phyloP scores from a whole-genome alignment of 2,888 invertebrate species.

The Sylvicola cinctus region DNA sequence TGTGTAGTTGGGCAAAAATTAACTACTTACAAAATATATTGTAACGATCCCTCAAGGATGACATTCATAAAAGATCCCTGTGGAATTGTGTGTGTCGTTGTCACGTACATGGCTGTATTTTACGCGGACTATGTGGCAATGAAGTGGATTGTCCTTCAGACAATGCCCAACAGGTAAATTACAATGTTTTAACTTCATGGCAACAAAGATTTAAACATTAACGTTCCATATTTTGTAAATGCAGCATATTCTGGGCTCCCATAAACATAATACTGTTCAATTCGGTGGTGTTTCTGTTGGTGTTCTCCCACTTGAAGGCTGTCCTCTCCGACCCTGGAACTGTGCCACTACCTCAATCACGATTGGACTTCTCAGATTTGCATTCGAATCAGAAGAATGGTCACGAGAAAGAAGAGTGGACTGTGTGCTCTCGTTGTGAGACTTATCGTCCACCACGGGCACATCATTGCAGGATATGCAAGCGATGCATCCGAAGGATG shows the following conservation, averaged over 20 bases:
- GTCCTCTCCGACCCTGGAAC: conserved; percentile 79
- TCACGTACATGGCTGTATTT: conserved; percentile 59
- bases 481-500: conserved; percentile 43
- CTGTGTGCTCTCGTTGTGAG: conserved; percentile 61
- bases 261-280: conserved; percentile 64
- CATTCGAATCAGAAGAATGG: conserved; percentile 38
- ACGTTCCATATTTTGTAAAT: neutral
- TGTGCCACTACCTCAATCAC: conserved; percentile 51
- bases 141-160: conserved; percentile 61
- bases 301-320: conserved; percentile 61
- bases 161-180: conserved; percentile 55
- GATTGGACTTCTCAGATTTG: conserved; percentile 62
- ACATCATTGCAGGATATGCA: conserved; percentile 75
- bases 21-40: no score
- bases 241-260: conserved; percentile 55
- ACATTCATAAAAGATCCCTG: conserved; percentile 60
- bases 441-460: conserved; percentile 65
- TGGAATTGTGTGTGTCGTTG: conserved; percentile 58
- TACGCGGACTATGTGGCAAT: conserved; percentile 79
- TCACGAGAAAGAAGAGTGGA: conserved; percentile 46
- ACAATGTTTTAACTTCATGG: neutral
- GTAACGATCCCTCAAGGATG: conserved; percentile 23
- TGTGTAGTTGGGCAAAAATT: no score
- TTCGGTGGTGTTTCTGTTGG: conserved; percentile 48
- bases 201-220: neutral